phyloP scores from a whole-genome alignment of 2,888 invertebrate species.

The Zygogramma bicolorata region DNA sequence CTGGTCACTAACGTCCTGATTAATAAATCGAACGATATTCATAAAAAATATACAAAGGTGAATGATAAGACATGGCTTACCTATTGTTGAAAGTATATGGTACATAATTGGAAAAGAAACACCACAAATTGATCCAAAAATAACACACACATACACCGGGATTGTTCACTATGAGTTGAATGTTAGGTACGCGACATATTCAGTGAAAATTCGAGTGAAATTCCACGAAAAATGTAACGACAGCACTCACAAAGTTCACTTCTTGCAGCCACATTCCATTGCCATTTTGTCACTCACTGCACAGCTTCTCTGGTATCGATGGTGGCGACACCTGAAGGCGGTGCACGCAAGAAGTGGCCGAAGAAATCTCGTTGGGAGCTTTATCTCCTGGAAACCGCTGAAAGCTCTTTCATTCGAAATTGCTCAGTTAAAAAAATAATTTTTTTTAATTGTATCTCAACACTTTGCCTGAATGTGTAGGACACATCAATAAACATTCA shows the following conservation, averaged over 20 bases:
- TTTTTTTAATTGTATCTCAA: neutral
- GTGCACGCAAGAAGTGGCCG: constrained; percentile 33
- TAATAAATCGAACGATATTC: constrained; percentile 59
- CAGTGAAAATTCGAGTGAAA: constrained; percentile 55
- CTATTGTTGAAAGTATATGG: constrained; percentile 66
- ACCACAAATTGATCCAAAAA: constrained; percentile 55
- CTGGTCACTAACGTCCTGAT: constrained; percentile 14
- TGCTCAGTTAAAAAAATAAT: no score
- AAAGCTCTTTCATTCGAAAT: neutral
- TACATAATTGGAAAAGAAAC: constrained; percentile 63
- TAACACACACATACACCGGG: constrained; percentile 54
- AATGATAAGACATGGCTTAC: constrained; percentile 67
- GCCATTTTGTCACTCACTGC: constrained; percentile 68
- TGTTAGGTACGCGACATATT: constrained; percentile 57
- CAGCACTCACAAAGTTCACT: constrained; percentile 64
- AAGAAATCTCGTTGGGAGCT: constrained; percentile 34
- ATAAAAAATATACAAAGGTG: constrained; percentile 65
- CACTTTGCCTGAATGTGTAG: neutral
- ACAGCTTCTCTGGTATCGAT: constrained; percentile 54
- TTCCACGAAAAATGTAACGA: constrained; percentile 57
- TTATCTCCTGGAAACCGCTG: constrained; percentile 4
- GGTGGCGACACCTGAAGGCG: constrained; percentile 49
- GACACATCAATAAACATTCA: neutral
- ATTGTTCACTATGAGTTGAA: constrained; percentile 53
- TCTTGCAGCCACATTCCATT: constrained; percentile 66